Percentiles rank a stretch among this genome's conserved stretches.
Evolutionary conservation across 2,888 invertebrate species (phyloP).

Genomic region (Deroplatys truncata): DNA sequence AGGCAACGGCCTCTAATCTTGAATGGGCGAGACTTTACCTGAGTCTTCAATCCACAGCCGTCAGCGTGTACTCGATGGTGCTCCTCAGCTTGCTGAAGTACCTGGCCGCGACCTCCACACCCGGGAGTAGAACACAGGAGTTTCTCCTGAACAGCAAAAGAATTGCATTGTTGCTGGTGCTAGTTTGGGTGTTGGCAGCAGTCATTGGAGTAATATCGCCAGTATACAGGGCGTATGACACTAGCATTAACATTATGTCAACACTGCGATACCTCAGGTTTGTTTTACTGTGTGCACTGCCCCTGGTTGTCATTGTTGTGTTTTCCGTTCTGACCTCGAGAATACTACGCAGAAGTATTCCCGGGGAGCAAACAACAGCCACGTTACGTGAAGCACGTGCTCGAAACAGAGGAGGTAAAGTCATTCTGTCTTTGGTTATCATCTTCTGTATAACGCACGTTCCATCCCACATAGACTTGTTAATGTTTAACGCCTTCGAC

Average conservation of each 20-base stretch:
- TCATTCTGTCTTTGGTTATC: neutral
- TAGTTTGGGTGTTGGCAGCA: neutral
- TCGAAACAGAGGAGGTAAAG: neutral
- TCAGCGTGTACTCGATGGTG: too few species aligned
- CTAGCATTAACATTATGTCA: neutral
- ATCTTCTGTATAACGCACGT: neutral
- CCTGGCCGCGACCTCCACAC: too few species aligned
- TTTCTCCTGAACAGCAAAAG: neutral
- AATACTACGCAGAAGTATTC: neutral
- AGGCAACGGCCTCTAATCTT: rapidly evolving
- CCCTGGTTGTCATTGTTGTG: too few species aligned
- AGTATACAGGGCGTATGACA: rapidly evolving
- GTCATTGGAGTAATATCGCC: neutral
- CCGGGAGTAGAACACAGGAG: too few species aligned
- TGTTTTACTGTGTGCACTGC: too few species aligned
- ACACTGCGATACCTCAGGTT: too few species aligned
- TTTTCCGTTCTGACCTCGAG: neutral
- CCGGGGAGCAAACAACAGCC: neutral
- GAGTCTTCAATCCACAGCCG: neutral
- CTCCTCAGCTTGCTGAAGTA: too few species aligned
- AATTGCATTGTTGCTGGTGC: neutral
- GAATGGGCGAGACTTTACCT: rapidly evolving
- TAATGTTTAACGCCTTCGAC: rapidly evolving
- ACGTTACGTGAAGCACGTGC: neutral
- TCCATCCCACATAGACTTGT: neutral